Conservation (phyloP, 2,113 vertebrate genomes). For the Struthio camelus region DNA sequence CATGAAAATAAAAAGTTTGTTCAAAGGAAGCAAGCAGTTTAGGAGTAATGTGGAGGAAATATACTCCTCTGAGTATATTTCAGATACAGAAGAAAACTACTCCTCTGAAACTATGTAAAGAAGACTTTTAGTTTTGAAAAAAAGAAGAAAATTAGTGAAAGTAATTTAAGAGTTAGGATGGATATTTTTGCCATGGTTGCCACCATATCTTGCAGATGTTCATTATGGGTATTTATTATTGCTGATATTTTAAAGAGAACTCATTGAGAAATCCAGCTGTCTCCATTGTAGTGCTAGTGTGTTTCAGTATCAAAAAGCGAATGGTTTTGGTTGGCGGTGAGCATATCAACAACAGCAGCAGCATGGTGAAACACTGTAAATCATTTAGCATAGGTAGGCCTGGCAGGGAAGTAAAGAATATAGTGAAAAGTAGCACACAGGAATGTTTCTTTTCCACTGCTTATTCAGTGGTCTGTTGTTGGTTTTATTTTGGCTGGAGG, state of each 20-base stretch:
- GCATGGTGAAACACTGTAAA: background rate
- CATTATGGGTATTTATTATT: background rate
- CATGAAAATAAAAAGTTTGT: background rate
- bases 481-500: background rate
- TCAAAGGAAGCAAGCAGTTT: background rate
- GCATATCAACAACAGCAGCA: background rate
- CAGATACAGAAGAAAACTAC: background rate
- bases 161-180: background rate
- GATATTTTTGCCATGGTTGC: background rate
- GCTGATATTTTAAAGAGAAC: background rate
- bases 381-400: background rate
- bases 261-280: background rate
- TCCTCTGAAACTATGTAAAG: background rate
- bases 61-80: too few relatives aligned
- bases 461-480: background rate
- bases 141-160: background rate
- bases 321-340: accelerated
- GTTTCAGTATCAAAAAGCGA: background rate
- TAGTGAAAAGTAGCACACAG: background rate
- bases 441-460: background rate
- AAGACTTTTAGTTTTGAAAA: background rate
- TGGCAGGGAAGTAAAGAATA: background rate
- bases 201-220: background rate
- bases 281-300: background rate
- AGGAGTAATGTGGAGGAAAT: background rate